Evolutionary conservation across 2,113 vertebrate genomes (phyloP), one percentile per base, ranked within the genome.

Genomic region (Nycticorax nycticorax): DNA sequence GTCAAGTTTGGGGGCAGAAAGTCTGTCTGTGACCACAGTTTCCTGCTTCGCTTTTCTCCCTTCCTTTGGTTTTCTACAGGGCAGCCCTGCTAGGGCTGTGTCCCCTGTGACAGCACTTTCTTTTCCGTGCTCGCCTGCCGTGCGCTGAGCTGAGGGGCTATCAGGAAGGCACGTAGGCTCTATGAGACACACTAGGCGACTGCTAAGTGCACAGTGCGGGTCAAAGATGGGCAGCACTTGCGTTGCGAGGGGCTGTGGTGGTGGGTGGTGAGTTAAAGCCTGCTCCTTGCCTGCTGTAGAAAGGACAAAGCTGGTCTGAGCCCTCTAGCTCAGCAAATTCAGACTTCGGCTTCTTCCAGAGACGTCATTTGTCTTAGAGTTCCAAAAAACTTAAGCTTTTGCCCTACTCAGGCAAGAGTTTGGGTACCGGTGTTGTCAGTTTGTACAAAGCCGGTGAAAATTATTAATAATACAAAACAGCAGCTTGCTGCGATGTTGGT

Each of bases 151-250:
- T 80, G 28, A 50, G 14, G 18, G 28, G 8, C 33, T 66, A 0
- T 19, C 20, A 30, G 66, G 47, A 26, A 32, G 13, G 8, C 53
- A 15, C 1, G 1, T 12, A 3, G 18, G 14, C 9, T 68, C 18
- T 32, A 0, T 14, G 14, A 22, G n/a, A 17, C 3, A 4, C 0
- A 0, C 7, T 80, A 22, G 32, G 28, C 11, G 32, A 45, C 1
- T 5, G 23, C 1, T 6, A 5, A 6, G 9, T 39, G 30, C 32
- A 17, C 9, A 3, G 28, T 14, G 8, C 32, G 27, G 55, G 23
- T 17, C 52, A 35, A 35, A 53, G 32, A 17, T 7, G 45, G 50
- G 39, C 52, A 72, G 28, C 32, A 9, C 7, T 10, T 30, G 50
- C 28, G 9, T 11, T 33, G 37, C 20, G 23, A 60, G 14, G 68